A percentile compares a stretch with the other conserved stretches of the same genome.
phyloP scores from a whole-genome alignment of 2,888 invertebrate genomes.

The Pomacea canaliculata region DNA sequence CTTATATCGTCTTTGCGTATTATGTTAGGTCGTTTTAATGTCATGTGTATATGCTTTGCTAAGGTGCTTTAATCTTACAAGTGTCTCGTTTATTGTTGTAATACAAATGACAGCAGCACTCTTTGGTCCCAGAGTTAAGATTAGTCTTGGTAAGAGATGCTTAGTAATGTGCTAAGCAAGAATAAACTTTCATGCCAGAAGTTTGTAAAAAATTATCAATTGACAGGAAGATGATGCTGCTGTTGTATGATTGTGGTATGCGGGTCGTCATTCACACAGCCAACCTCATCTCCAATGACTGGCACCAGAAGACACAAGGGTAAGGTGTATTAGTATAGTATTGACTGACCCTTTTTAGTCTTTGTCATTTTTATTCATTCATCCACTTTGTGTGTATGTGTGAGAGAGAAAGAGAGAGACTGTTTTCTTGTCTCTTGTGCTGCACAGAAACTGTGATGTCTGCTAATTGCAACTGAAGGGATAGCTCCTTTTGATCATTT shows the following conservation, averaged over 20 bases:
- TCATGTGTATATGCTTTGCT: too few relatives aligned
- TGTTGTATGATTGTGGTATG: constrained; percentile 84
- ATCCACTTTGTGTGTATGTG: background rate
- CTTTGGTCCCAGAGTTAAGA: too few relatives aligned
- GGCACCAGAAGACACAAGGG: constrained; percentile 95
- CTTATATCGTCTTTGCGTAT: too few relatives aligned
- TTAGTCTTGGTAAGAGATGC: too few relatives aligned
- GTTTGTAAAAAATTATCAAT: background rate
- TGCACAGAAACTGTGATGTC: background rate
- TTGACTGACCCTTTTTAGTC: background rate
- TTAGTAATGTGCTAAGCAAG: background rate
- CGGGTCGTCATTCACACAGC: constrained; percentile 91
- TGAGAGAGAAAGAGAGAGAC: background rate
- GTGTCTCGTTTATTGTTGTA: too few relatives aligned
- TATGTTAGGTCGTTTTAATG: too few relatives aligned
- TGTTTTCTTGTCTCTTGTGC: background rate
- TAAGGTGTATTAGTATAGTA: constrained; percentile 63
- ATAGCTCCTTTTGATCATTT: background rate
- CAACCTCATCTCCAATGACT: constrained; percentile 90
- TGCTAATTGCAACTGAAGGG: too few relatives aligned
- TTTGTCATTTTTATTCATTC: background rate
- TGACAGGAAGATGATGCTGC: constrained; percentile 83
- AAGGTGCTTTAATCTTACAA: too few relatives aligned
- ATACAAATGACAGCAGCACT: too few relatives aligned
- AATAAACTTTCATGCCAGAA: background rate